Evolutionary conservation across 1,140 invertebrate species (phyloP), one percentile per base, ranked within the genome.

Genomic region (Drosophila navojoa): DNA sequence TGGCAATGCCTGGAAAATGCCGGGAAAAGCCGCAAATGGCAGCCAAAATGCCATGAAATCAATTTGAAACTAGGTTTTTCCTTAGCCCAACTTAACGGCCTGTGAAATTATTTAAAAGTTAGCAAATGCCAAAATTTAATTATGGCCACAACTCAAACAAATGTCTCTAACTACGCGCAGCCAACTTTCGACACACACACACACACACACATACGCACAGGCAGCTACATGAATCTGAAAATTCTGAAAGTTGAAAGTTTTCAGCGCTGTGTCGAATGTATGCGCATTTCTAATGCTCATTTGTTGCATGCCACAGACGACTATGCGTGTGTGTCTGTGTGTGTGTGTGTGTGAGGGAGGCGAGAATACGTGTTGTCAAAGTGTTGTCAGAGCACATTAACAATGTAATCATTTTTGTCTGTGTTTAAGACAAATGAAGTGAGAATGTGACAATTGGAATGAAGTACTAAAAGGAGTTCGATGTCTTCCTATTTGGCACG

Each of bases 281-380:
- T 87, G 82, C 82, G 81, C 78, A 86, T 87, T 76, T 72, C 67
- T 86, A 85, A 85, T 78, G 71, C 27, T 69, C 35, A 73, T 69
- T 59, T 73, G 63, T 61, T 68, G 70, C 81, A 62, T 45, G 32
- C 42, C 60, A 45, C 60, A 60, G 32, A 40, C 4, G 40, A 35
- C n/a, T 52, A 52, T 32, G 49, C 44, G 49, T 47, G 44, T 60
- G 27, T 49, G 67, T 27, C 2, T 22, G 19, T 19, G 19, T 2
- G 19, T 52, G 53, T 32, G 27, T 49, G 67, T 27, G 19, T 22
- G 19, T 22, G 3, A 22, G 0, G 19, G 19, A 22, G 59, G 22
- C 29, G 55, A 42, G 40, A 35, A 22, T 19, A 25, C 42, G 57
- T 15, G 40, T 35, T 35, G 53, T 35, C 52, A 64, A 55, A 50